Percentiles rank a stretch among this genome's conserved stretches.
These are phyloP conservation scores for Lasioglossum zephyrum DNA, from an alignment of 2,888 invertebrate species.

Conservation along the genomic window DNA sequence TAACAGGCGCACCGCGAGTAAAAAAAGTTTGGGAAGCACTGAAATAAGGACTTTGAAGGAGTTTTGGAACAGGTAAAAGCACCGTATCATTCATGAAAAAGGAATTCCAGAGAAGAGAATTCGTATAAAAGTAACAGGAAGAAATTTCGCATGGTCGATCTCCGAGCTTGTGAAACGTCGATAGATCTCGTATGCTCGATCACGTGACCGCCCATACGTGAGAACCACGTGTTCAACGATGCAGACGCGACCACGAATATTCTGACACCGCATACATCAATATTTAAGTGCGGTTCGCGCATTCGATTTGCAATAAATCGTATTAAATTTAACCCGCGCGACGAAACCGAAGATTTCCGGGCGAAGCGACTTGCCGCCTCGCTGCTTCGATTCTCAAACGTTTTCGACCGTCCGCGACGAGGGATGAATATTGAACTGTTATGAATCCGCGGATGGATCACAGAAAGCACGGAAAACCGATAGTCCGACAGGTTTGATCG, in stretches of 20 bases:
- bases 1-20: too few species aligned
- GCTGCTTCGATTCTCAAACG: background rate
- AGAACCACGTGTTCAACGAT: slow-evolving; percentile 25
- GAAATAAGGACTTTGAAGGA: too few species aligned
- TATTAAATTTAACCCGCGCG: slow-evolving; percentile 20
- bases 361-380: background rate
- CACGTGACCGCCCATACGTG: slow-evolving; percentile 37
- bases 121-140: background rate
- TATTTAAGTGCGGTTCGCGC: slow-evolving; percentile 38
- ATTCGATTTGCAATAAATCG: slow-evolving; percentile 49
- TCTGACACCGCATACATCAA: slow-evolving; percentile 50
- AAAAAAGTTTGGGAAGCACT: too few species aligned
- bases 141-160: background rate
- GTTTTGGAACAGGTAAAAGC: background rate
- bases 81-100: background rate
- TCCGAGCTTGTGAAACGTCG: slow-evolving; percentile 12
- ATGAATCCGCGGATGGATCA: background rate
- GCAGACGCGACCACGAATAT: slow-evolving; percentile 24
- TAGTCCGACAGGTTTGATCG: background rate
- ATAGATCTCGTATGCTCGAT: slow-evolving; percentile 16
- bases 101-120: background rate
- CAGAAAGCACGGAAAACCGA: background rate
- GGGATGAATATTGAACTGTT: background rate
- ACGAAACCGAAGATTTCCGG: slow-evolving; percentile 12
- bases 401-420: background rate